Evolutionary conservation across 1,140 invertebrate genomes (phyloP).

Genomic region (Drosophila repletoides): DNA sequence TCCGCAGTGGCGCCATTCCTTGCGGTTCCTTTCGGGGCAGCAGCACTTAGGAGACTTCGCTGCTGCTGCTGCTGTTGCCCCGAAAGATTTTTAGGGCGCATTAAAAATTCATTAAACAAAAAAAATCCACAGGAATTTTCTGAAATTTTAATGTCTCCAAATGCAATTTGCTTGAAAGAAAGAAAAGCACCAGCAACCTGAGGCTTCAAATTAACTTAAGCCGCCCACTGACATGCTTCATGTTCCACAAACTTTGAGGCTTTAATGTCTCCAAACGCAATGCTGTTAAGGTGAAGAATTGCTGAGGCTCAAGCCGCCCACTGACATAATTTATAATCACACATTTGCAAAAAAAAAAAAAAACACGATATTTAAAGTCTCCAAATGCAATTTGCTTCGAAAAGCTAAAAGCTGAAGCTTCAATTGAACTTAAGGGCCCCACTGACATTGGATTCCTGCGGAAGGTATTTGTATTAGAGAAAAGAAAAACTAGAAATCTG

Average conservation of each 20-base stretch:
- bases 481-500: too few species aligned
- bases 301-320: too few species aligned
- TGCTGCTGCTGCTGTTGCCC: conserved; percentile 11
- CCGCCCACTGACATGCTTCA: too few species aligned
- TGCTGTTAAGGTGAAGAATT: too few species aligned
- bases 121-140: too few species aligned
- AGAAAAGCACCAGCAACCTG: background rate
- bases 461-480: too few species aligned
- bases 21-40: background rate
- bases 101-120: conserved; percentile 67
- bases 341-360: conserved; percentile 57
- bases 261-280: too few species aligned
- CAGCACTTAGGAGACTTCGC: conserved; percentile 13
- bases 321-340: too few species aligned
- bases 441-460: too few species aligned
- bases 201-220: background rate
- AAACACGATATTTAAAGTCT: conserved; percentile 9
- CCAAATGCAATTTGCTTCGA: conserved; percentile 17
- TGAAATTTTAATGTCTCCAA: conserved; percentile 10
- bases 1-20: background rate
- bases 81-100: conserved; percentile 27
- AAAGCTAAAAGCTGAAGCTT: background rate
- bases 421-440: background rate
- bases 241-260: too few species aligned
- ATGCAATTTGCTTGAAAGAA: conserved; percentile 15